Percentiles rank a stretch among this genome's conserved stretches.
These are phyloP conservation scores for Planococcus citri DNA, from an alignment of 1,140 invertebrate species.

Conservation along the genomic window DNA sequence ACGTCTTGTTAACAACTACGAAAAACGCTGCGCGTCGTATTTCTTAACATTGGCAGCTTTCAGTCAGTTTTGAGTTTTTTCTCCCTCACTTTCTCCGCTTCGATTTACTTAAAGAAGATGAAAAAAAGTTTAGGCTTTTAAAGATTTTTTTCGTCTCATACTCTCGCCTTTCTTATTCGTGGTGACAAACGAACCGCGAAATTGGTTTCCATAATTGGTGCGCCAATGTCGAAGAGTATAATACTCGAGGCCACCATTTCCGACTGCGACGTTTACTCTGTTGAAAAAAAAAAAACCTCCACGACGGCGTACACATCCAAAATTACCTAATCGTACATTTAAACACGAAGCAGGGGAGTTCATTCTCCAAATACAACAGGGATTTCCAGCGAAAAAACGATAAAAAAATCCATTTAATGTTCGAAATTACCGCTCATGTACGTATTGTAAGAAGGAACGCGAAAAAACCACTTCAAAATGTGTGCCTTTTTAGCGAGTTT, in stretches of 20 bases:
- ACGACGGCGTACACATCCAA: not conserved
- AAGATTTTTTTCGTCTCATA: slow-evolving; percentile 10
- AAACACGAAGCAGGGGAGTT: too few species aligned
- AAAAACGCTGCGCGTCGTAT: slow-evolving; percentile 9
- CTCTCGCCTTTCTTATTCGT: too few species aligned
- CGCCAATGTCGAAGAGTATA: not conserved
- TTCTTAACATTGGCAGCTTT: slow-evolving; percentile 15
- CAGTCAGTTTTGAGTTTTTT: slow-evolving; percentile 13
- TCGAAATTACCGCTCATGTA: too few species aligned
- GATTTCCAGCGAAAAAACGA: too few species aligned
- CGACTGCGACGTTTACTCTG: not conserved
- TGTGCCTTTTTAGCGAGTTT: not conserved
- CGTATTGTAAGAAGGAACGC: too few species aligned
- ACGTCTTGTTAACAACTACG: slow-evolving; percentile 17
- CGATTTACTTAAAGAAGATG: too few species aligned
- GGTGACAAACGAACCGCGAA: slow-evolving; percentile 12
- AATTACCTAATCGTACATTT: not conserved
- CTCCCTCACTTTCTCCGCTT: not conserved
- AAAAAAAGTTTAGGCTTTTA: slow-evolving; percentile 7
- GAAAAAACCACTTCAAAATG: too few species aligned
- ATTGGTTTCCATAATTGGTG: slow-evolving; percentile 13
- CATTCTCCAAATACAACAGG: too few species aligned
- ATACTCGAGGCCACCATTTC: not conserved
- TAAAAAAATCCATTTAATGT: too few species aligned
- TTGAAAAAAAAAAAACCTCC: not conserved